Percentiles rank a stretch among this genome's conserved stretches.
Evolutionary conservation across 2,113 vertebrate genomes (phyloP).

Genomic region (Myocastor coypus): DNA sequence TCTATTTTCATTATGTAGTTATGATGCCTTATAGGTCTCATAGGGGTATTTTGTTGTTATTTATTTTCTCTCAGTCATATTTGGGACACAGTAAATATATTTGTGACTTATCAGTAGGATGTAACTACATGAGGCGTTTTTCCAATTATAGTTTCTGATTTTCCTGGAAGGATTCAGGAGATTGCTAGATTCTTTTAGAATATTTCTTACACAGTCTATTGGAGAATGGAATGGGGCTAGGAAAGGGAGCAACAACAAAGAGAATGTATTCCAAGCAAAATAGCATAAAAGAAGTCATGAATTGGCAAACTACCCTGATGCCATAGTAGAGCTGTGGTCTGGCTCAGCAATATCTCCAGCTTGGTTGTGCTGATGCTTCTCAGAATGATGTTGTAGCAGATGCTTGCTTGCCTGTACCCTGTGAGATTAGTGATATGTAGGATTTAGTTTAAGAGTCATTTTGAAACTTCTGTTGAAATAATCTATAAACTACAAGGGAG

Average conservation of each 20-base stretch:
- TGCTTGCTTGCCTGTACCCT: not conserved
- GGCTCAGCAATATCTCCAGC: not conserved
- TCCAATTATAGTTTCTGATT: not conserved
- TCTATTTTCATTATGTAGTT: not conserved
- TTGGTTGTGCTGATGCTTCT: not conserved
- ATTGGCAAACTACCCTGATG: not conserved
- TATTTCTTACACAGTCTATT: not conserved
- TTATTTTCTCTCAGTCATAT: not conserved
- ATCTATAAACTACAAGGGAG: not conserved
- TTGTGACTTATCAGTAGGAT: not conserved
- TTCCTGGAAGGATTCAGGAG: not conserved
- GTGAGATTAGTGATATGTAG: not conserved
- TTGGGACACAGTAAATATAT: not conserved
- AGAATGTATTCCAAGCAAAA: slow-evolving; percentile 29
- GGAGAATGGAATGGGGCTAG: not conserved
- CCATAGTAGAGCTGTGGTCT: not conserved
- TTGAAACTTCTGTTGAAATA: slow-evolving; percentile 36
- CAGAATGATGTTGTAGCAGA: not conserved
- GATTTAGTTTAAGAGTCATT: not conserved
- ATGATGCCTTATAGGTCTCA: not conserved
- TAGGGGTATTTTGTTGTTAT: not conserved
- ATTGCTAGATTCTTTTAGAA: not conserved
- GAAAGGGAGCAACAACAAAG: not conserved
- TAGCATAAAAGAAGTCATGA: not conserved
- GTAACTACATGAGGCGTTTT: not conserved